These are phyloP conservation scores for Ciconia stormi DNA, from an alignment of 2,113 vertebrate species.

Conservation along the genomic window DNA sequence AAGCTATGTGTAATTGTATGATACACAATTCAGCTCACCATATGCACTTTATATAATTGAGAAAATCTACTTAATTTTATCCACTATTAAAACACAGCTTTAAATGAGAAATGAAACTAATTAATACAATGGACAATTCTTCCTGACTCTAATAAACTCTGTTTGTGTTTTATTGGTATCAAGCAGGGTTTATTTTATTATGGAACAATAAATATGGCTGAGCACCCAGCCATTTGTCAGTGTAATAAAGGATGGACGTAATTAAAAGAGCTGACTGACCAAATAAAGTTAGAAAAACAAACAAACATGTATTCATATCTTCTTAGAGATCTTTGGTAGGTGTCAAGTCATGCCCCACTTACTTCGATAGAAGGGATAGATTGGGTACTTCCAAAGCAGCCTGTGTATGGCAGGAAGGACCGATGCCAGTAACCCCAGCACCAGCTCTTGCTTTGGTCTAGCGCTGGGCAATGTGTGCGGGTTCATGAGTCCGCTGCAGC, in stretches of 20 bases:
- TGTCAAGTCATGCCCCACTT: neutral
- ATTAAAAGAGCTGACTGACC: slow-evolving; percentile 19
- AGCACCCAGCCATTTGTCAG: slow-evolving; percentile 7
- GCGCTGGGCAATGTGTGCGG: neutral
- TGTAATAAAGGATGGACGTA: neutral
- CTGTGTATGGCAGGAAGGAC: neutral
- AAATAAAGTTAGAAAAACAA: neutral
- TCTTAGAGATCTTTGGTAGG: neutral
- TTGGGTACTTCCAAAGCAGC: neutral
- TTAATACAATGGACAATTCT: slow-evolving; percentile 3
- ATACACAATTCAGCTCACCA: neutral
- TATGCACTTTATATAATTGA: slow-evolving; percentile 27
- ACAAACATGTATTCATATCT: neutral
- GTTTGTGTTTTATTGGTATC: slow-evolving; percentile 1
- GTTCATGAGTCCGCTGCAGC: neutral
- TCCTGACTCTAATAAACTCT: slow-evolving; percentile 13
- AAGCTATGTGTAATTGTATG: slow-evolving; percentile 11
- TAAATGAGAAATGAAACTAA: slow-evolving; percentile 31
- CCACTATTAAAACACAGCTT: neutral
- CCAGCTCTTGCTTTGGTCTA: neutral
- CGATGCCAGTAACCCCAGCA: accelerated
- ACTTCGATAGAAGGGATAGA: neutral
- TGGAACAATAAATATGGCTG: neutral
- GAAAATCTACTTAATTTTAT: slow-evolving; percentile 50
- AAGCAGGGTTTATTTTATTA: slow-evolving; percentile 15